phyloP scores from a whole-genome alignment of 2,113 vertebrate species.

The Scortum barcoo region DNA sequence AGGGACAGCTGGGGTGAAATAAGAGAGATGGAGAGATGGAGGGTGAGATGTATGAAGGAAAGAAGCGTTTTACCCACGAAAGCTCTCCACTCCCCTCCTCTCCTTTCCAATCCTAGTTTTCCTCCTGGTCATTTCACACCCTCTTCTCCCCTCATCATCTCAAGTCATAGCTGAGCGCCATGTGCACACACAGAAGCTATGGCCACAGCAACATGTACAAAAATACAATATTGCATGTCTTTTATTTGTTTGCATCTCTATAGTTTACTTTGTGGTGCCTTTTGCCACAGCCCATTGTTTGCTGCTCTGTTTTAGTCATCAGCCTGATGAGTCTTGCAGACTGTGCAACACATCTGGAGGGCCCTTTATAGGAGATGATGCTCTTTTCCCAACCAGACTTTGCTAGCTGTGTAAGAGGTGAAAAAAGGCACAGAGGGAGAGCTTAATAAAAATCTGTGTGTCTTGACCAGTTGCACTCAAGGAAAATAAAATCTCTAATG shows the following conservation, averaged over 20 bases:
- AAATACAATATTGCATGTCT: neutral
- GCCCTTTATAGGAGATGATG: neutral
- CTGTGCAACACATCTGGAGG: conserved; percentile 19
- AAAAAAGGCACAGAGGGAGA: neutral
- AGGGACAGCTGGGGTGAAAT: conserved; percentile 66
- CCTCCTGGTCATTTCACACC: conserved; percentile 11
- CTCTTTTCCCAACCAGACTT: conserved; percentile 6
- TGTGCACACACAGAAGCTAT: neutral
- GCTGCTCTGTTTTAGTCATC: neutral
- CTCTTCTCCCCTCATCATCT: neutral
- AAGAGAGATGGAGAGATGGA: conserved; percentile 59
- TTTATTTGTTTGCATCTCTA: neutral
- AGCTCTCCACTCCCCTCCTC: conserved; percentile 16
- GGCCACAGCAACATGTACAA: neutral
- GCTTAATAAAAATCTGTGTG: neutral
- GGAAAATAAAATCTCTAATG: neutral
- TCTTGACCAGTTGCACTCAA: neutral
- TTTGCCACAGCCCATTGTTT: neutral
- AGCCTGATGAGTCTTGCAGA: conserved; percentile 7
- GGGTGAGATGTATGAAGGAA: conserved; percentile 55
- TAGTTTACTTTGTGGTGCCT: neutral
- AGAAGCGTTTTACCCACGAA: conserved; percentile 40
- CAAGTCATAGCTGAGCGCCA: neutral
- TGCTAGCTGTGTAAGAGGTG: neutral
- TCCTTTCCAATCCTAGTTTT: conserved; percentile 25